Evolutionary conservation across 2,113 vertebrate genomes (phyloP).

Genomic region (Polypterus senegalus): DNA sequence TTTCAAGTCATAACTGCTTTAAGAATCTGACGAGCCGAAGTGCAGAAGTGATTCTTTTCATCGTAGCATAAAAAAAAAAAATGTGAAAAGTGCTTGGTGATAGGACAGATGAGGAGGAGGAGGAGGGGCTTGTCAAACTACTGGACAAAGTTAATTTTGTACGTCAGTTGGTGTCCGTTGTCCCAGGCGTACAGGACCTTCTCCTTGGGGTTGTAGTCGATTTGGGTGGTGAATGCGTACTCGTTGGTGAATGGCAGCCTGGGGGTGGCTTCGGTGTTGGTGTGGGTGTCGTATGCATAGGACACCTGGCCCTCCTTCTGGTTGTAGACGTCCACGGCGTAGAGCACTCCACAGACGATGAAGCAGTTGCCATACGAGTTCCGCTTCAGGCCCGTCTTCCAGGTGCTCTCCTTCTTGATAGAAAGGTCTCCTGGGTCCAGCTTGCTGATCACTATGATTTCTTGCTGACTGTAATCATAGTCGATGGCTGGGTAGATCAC

Average conservation of each 20-base stretch:
- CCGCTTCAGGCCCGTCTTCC: constrained; percentile 75
- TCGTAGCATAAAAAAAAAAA: constrained; percentile 4
- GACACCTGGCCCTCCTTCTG: constrained; percentile 75
- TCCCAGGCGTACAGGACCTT: constrained; percentile 91
- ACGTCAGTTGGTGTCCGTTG: constrained; percentile 90
- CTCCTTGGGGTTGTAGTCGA: constrained; percentile 95
- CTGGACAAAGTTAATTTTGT: constrained; percentile 68
- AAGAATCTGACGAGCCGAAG: constrained; percentile 2
- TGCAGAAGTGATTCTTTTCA: constrained; percentile 7
- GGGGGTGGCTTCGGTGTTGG: constrained; percentile 68
- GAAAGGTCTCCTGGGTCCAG: constrained; percentile 82
- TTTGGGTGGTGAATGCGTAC: constrained; percentile 78
- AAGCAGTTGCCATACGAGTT: constrained; percentile 91
- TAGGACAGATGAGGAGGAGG: constrained; percentile 22
- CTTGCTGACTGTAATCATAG: constrained; percentile 71
- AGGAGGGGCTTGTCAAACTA: constrained; percentile 32
- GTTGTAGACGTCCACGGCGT: constrained; percentile 78
- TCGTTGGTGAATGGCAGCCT: constrained; percentile 78
- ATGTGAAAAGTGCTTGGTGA: constrained; percentile 33
- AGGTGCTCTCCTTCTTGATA: constrained; percentile 75
- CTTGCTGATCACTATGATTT: constrained; percentile 80
- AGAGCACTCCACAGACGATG: constrained; percentile 87
- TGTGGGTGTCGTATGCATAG: constrained; percentile 92
- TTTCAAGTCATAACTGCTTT: neutral
- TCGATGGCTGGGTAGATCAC: constrained; percentile 83